Evolutionary conservation across 2,888 invertebrate genomes (phyloP).

Genomic region (Drosophila algonquin): DNA sequence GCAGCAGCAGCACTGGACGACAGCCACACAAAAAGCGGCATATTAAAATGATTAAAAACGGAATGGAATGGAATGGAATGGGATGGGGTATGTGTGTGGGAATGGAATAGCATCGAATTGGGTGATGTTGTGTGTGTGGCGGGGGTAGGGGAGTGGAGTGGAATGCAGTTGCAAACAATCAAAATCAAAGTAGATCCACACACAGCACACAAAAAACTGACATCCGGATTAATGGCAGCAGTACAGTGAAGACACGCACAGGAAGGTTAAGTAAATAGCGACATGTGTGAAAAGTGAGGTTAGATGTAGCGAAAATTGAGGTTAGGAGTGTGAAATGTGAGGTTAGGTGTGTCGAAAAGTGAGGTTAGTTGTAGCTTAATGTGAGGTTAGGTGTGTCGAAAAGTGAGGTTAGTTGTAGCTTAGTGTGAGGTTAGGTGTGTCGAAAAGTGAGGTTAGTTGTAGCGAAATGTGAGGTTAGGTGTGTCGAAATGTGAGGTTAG

Average conservation of each 20-base stretch:
- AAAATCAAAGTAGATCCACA: slow-evolving; percentile 65
- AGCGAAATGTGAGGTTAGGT: too few species aligned
- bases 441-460: not conserved
- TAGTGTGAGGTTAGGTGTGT: not conserved
- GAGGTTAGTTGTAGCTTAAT: too few species aligned
- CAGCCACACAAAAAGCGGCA: slow-evolving; percentile 55
- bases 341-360: not conserved
- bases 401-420: too few species aligned
- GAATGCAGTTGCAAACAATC: slow-evolving; percentile 65
- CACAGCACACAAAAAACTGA: slow-evolving; percentile 39
- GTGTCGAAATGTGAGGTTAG: too few species aligned
- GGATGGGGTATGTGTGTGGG: not conserved
- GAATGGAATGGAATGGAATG: slow-evolving; percentile 8
- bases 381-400: too few species aligned
- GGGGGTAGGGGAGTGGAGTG: slow-evolving; percentile 19
- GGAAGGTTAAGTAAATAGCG: not conserved
- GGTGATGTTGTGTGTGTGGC: not conserved
- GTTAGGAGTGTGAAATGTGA: not conserved
- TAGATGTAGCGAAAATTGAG: not conserved
- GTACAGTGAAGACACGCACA: slow-evolving; percentile 49
- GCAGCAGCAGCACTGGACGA: slow-evolving; percentile 46
- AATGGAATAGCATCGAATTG: not conserved
- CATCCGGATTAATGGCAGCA: slow-evolving; percentile 59
- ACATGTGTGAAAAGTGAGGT: not conserved
- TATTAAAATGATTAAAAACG: slow-evolving; percentile 72